Percentiles rank a stretch among this genome's conserved stretches.
These are phyloP conservation scores for Mirounga angustirostris DNA, from an alignment of 2,113 vertebrate genomes.

Conservation along the genomic window DNA sequence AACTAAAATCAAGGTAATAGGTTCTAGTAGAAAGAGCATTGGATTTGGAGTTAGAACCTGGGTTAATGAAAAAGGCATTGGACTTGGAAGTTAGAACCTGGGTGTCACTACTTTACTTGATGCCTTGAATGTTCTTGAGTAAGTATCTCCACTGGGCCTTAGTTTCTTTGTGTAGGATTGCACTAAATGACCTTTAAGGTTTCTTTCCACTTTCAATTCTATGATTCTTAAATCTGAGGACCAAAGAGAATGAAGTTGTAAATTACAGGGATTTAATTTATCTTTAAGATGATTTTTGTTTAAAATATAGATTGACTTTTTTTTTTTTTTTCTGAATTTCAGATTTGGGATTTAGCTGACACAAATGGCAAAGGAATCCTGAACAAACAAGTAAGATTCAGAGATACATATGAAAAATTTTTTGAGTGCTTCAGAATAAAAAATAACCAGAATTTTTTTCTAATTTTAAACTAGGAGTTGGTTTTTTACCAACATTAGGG, in stretches of 20 bases:
- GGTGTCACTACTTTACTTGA: constrained; percentile 10
- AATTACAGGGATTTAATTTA: constrained; percentile 48
- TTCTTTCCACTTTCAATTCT: constrained; percentile 57
- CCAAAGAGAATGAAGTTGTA: background rate
- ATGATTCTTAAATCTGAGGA: constrained; percentile 24
- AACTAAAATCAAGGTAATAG: constrained; percentile 28
- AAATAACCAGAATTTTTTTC: constrained; percentile 34
- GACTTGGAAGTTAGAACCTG: constrained; percentile 42
- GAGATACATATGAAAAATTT: background rate
- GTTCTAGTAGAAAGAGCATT: constrained; percentile 34
- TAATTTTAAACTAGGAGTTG: constrained; percentile 62
- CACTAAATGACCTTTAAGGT: constrained; percentile 11
- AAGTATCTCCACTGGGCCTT: background rate
- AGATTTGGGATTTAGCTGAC: constrained; percentile 99
- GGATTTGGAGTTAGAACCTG: constrained; percentile 47
- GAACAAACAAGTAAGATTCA: constrained; percentile 95
- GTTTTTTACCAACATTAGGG: background rate
- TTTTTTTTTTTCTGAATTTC: constrained; percentile 69
- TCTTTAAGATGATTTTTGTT: constrained; percentile 58
- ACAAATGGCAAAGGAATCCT: constrained; percentile 96
- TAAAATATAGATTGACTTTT: constrained; percentile 50
- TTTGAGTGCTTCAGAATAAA: constrained; percentile 58
- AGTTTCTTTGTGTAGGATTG: constrained; percentile 29
- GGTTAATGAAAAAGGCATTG: constrained; percentile 4
- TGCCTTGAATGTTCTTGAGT: constrained; percentile 39